phyloP scores from a whole-genome alignment of 2,888 invertebrate genomes.

The Horisme vitalbata region DNA sequence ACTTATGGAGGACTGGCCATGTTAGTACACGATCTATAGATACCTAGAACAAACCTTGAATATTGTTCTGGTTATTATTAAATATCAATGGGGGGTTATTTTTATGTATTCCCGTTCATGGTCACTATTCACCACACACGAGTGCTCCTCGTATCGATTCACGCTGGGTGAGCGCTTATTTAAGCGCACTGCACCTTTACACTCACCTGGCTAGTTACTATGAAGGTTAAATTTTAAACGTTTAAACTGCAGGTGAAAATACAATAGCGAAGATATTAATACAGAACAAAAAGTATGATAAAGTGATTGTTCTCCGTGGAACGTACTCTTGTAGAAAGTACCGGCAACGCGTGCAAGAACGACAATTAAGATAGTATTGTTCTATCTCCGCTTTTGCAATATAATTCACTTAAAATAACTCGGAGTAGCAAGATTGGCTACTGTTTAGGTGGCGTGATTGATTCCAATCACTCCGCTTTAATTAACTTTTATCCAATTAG shows the following conservation, averaged over 20 bases:
- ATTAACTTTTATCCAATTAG: conserved; percentile 5
- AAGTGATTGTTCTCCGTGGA: conserved; percentile 67
- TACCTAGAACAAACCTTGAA: too few relatives aligned
- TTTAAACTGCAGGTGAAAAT: conserved; percentile 20
- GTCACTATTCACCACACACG: conserved; percentile 52
- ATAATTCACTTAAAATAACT: conserved; percentile 28
- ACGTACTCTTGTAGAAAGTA: conserved; percentile 67
- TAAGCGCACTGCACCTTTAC: conserved; percentile 52
- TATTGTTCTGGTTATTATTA: conserved; percentile 49
- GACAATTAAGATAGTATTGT: conserved; percentile 63
- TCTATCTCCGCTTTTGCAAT: conserved; percentile 37
- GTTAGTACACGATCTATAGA: too few relatives aligned
- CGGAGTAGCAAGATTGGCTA: conserved; percentile 11
- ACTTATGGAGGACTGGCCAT: too few relatives aligned
- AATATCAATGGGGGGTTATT: conserved; percentile 53
- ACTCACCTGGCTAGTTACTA: conserved; percentile 42
- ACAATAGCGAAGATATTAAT: conserved; percentile 59
- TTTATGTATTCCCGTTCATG: conserved; percentile 55
- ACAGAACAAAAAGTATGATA: conserved; percentile 61
- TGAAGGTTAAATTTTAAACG: conserved; percentile 22
- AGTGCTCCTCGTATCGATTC: conserved; percentile 57
- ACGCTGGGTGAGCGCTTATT: conserved; percentile 61
- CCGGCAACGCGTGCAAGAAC: conserved; percentile 60
- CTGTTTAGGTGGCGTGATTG: conserved; percentile 14
- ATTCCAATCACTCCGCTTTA: conserved; percentile 5